These are phyloP conservation scores for Crambe crambe DNA, from an alignment of 37 sponge, comb jelly and placozoan genomes.

Conservation along the genomic window DNA sequence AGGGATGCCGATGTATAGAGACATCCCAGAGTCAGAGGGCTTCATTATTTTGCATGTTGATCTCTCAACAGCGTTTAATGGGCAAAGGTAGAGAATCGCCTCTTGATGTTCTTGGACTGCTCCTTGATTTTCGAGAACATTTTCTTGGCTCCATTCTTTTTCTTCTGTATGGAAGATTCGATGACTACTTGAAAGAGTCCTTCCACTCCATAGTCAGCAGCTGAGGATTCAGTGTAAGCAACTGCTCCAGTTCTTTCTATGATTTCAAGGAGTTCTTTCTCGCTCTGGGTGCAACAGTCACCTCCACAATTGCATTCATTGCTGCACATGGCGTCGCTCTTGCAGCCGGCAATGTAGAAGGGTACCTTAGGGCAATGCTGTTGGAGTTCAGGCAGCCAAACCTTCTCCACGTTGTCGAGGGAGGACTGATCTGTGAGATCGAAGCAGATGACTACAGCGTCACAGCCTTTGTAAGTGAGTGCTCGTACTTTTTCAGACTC, in stretches of 20 bases:
- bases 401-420: constrained; percentile 38
- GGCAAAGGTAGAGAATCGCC: constrained; percentile 5
- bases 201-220: constrained; percentile 45
- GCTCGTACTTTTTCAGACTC: constrained; percentile 23
- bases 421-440: constrained; percentile 53
- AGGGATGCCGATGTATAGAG: too few relatives aligned
- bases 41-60: too few relatives aligned
- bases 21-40: too few relatives aligned
- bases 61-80: too few relatives aligned
- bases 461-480: constrained; percentile 49
- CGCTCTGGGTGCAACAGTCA: constrained; percentile 20
- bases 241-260: constrained; percentile 47
- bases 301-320: constrained; percentile 4
- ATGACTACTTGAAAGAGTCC: constrained; percentile 36
- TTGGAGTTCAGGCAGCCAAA: constrained; percentile 69
- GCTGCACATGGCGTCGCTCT: constrained; percentile 42
- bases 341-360: constrained; percentile 72
- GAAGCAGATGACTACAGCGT: constrained; percentile 67
- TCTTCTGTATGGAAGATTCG: constrained; percentile 16
- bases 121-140: constrained; percentile 36
- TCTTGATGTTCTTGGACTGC: constrained; percentile 24
- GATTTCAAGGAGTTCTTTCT: constrained; percentile 22
- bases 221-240: constrained; percentile 64
- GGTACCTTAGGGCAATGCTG: constrained; percentile 42
- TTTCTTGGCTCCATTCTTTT: constrained; percentile 16